Percentiles rank a stretch among this genome's conserved stretches.
phyloP scores from a whole-genome alignment of 2,888 invertebrate species.

The Scaptomyza parva region DNA sequence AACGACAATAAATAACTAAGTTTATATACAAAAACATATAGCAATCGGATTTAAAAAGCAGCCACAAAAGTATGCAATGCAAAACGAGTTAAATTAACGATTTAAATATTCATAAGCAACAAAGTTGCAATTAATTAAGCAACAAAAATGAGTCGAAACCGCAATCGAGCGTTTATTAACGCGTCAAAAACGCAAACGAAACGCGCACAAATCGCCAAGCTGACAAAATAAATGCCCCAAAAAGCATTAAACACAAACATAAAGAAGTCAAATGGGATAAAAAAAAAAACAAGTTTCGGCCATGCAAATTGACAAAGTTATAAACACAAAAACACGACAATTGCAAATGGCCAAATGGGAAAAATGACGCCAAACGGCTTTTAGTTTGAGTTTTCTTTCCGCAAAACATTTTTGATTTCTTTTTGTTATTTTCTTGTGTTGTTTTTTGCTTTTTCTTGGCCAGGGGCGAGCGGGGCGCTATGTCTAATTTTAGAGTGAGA shows the following conservation, averaged over 20 bases:
- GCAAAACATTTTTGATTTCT: conserved; percentile 20
- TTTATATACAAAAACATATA: background rate
- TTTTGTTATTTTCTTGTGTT: background rate
- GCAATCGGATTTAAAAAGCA: conserved; percentile 31
- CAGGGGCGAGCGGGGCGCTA: background rate
- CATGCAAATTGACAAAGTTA: conserved; percentile 48
- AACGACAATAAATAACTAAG: background rate
- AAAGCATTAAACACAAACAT: background rate
- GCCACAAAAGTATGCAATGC: conserved; percentile 72
- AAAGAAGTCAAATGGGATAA: conserved; percentile 10
- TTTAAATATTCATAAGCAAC: conserved; percentile 26
- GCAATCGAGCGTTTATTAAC: conserved; percentile 39
- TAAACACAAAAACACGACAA: conserved; percentile 49
- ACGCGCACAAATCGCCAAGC: conserved; percentile 21
- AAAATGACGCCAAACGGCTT: conserved; percentile 41
- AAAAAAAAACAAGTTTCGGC: conserved; percentile 48
- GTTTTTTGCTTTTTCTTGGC: background rate
- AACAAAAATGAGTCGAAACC: conserved; percentile 10
- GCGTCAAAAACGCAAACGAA: conserved; percentile 19
- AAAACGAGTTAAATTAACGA: conserved; percentile 7
- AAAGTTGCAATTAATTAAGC: conserved; percentile 23
- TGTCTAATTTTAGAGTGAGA: conserved; percentile 30
- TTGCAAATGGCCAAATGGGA: conserved; percentile 23
- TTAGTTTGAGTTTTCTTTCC: conserved; percentile 43
- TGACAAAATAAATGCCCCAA: conserved; percentile 1